Evolutionary conservation across 1,140 invertebrate species (phyloP).

Genomic region (Lethocerus indicus): DNA sequence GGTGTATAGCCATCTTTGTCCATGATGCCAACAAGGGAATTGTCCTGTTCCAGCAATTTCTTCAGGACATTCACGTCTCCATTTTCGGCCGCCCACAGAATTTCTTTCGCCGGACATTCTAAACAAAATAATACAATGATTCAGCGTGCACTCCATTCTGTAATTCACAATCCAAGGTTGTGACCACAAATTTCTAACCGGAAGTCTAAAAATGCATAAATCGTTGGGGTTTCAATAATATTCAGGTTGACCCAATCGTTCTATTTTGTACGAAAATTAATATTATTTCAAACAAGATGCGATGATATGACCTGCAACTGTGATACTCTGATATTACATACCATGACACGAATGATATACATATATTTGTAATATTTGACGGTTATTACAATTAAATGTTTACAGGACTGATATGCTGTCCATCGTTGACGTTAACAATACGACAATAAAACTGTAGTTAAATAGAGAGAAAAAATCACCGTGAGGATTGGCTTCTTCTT

Average conservation of each 20-base stretch:
- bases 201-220: neutral
- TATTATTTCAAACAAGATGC: too few species aligned
- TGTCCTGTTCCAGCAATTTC: conserved; percentile 40
- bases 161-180: neutral
- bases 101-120: conserved; percentile 47
- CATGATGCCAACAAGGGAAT: conserved; percentile 39
- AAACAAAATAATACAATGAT: conserved; percentile 18
- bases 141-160: neutral
- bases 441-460: neutral
- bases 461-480: conserved; percentile 19
- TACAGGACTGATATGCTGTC: too few species aligned
- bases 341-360: too few species aligned
- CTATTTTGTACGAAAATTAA: too few species aligned
- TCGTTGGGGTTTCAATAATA: neutral
- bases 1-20: conserved; percentile 87
- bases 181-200: neutral
- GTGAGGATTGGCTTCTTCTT: conserved; percentile 27
- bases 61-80: conserved; percentile 48
- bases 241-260: too few species aligned
- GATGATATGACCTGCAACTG: too few species aligned
- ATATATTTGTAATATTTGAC: too few species aligned
- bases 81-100: conserved; percentile 70
- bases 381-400: too few species aligned
- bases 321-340: too few species aligned
- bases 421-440: too few species aligned